These are phyloP conservation scores for Panopea generosa DNA, from an alignment of 2,888 invertebrate genomes.

Conservation along the genomic window DNA sequence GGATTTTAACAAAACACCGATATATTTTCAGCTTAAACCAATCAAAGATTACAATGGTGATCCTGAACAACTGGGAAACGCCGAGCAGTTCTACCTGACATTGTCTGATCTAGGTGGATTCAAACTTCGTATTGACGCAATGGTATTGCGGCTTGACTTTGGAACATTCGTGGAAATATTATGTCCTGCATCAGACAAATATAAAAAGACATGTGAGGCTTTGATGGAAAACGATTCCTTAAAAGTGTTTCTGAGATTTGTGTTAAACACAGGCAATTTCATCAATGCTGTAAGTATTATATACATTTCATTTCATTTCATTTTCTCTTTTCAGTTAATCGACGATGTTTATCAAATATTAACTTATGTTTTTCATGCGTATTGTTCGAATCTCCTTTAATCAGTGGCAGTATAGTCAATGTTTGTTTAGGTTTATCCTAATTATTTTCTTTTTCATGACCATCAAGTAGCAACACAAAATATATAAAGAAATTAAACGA, in stretches of 20 bases:
- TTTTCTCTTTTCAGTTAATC: no score
- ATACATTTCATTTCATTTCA: no score
- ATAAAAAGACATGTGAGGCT: slow-evolving; percentile 94
- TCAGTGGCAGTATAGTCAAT: no score
- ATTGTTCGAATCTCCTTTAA: no score
- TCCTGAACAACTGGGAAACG: slow-evolving; percentile 93
- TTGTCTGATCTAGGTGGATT: slow-evolving; percentile 93
- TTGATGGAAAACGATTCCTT: slow-evolving; percentile 88
- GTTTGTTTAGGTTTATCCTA: no score
- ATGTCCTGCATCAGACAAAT: slow-evolving; percentile 95
- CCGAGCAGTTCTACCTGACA: slow-evolving; percentile 96
- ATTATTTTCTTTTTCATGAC: no score
- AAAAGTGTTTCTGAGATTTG: slow-evolving; percentile 96
- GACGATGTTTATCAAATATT: no score
- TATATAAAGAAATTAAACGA: no score
- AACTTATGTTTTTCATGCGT: no score
- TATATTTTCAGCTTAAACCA: slow-evolving; percentile 89
- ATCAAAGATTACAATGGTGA: slow-evolving; percentile 95
- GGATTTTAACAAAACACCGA: no score
- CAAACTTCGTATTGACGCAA: slow-evolving; percentile 96
- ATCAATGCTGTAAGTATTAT: slow-evolving; percentile 91
- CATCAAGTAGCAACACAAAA: no score
- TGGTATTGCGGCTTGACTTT: slow-evolving; percentile 98
- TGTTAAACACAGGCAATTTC: slow-evolving; percentile 98
- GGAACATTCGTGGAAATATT: slow-evolving; percentile 94